Evolutionary conservation across 1,140 invertebrate species (phyloP), one percentile per base, ranked within the genome.

Genomic region (Nasonia vitripennis): DNA sequence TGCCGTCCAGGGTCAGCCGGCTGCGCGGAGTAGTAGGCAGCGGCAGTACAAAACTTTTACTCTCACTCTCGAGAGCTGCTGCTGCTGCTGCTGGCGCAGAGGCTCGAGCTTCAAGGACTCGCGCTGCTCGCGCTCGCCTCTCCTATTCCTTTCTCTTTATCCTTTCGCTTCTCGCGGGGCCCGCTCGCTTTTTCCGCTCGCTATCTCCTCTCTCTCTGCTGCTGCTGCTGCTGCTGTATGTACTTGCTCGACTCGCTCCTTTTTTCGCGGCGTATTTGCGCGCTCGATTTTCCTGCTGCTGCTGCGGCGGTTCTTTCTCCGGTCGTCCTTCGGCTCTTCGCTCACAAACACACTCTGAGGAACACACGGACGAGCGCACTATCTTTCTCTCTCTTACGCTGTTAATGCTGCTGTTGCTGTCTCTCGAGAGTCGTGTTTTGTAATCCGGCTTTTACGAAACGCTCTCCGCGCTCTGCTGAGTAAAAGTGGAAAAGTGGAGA

Each of bases 391-490:
- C 84, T 45, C 83, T 89, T 81, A 86, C 86, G 87, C 79, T 81
- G 51, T 88, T 37, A 37, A 37, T 37, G 34, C 34, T 86, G 34
- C 34, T 86, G n/a, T n/a, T n/a, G 12, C 78, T 20, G 12, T 87
- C 87, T 88, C 85, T 90, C 81, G 81, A 86, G 86, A 88, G 67
- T 11, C 74, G 88, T 88, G 89, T 92, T 91, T 92, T 91, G 91
- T 90, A 92, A 92, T 92, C 90, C 90, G 68, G 62, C 88, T 89
- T 92, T 92, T 93, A 91, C 92, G 91, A 92, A 93, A 92, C 87
- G 75, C 85, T 87, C 48, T 81, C 85, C 86, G 87, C 78, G 45
- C 78, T 73, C 51, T 31, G 27, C 55, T 55, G 78, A 75, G 81
- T 77, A 67, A 78, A 78, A 78, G 82, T 70, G 45, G 34, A 77